These are phyloP conservation scores for Podilymbus podiceps DNA, from an alignment of 2,113 vertebrate genomes.

Conservation along the genomic window DNA sequence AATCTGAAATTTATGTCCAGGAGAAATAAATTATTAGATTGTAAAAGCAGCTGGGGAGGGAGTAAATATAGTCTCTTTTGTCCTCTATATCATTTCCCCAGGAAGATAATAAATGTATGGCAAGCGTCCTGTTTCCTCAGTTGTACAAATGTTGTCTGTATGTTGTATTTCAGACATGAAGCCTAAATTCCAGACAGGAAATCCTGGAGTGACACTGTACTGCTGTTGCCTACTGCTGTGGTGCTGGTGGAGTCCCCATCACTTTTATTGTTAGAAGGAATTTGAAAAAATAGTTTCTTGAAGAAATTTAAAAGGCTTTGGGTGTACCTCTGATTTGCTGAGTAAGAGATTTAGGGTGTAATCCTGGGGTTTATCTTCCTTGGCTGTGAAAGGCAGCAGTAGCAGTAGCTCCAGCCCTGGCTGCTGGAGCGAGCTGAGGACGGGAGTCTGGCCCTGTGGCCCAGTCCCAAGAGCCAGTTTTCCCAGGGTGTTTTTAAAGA, in stretches of 20 bases:
- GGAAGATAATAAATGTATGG: constrained; percentile 54
- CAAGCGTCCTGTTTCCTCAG: constrained; percentile 28
- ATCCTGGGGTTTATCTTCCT: background rate
- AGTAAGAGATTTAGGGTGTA: background rate
- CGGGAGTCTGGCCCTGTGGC: background rate
- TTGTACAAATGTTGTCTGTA: background rate
- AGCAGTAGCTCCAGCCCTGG: background rate
- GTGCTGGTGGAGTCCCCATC: background rate
- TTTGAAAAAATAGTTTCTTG: background rate
- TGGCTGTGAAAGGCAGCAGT: background rate
- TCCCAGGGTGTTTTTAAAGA: background rate
- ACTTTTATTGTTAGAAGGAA: background rate
- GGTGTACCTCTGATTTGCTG: background rate
- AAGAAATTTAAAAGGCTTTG: background rate
- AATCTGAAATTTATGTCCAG: constrained; percentile 57
- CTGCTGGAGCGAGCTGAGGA: background rate
- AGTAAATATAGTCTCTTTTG: constrained; percentile 57
- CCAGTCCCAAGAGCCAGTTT: background rate
- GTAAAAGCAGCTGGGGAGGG: constrained; percentile 49
- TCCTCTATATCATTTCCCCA: constrained; percentile 52
- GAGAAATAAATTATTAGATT: constrained; percentile 60
- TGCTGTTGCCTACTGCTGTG: background rate
- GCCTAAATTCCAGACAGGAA: constrained; percentile 25
- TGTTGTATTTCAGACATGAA: constrained; percentile 9
- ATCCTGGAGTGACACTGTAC: constrained; percentile 5